Evolutionary conservation across 2,113 vertebrate genomes (phyloP).

Genomic region (rabbit (Oryctolagus cuniculus)): DNA sequence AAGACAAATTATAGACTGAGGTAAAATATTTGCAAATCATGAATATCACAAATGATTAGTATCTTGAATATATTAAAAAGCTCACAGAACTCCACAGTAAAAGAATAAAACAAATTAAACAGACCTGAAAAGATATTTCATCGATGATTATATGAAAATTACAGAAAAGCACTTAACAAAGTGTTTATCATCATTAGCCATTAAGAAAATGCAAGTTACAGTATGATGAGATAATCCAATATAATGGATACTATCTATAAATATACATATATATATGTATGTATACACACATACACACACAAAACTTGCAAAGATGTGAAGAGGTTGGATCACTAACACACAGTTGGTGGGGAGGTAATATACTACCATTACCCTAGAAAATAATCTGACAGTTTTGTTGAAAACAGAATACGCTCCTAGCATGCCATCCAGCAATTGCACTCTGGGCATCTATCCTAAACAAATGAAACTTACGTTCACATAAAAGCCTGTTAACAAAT

Average conservation of each 20-base stretch:
- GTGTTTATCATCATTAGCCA: neutral
- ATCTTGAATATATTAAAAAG: neutral
- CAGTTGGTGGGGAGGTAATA: neutral
- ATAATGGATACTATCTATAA: neutral
- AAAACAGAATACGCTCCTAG: neutral
- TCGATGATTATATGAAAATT: neutral
- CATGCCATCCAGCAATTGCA: neutral
- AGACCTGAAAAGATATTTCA: neutral
- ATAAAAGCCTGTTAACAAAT: slow-evolving; percentile 35
- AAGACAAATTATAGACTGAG: neutral
- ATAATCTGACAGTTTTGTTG: neutral
- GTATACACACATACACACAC: neutral
- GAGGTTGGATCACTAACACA: neutral
- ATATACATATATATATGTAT: neutral
- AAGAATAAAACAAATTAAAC: neutral
- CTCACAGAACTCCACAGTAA: neutral
- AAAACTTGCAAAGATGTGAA: neutral
- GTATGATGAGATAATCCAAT: neutral
- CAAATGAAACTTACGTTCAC: neutral
- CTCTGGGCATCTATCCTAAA: neutral
- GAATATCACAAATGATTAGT: neutral
- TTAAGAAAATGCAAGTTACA: neutral
- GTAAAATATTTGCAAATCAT: slow-evolving; percentile 1
- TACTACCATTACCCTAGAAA: neutral
- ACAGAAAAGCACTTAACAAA: neutral